Percentiles rank a stretch among this genome's conserved stretches.
These are phyloP conservation scores for Lagopus muta DNA, from an alignment of 2,113 vertebrate species.

Conservation along the genomic window DNA sequence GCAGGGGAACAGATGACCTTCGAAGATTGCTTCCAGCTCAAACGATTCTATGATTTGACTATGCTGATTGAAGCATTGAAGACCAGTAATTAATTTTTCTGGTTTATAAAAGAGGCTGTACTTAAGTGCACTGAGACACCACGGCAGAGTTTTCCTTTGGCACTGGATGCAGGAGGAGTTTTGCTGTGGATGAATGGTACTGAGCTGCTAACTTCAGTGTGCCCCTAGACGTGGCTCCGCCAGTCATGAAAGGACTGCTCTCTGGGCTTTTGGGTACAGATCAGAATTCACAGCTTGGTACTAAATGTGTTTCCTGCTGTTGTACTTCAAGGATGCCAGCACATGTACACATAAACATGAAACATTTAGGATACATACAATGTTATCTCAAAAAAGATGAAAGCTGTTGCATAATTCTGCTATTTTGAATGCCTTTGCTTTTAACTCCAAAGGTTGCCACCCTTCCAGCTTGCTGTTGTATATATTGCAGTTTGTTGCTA, in stretches of 20 bases:
- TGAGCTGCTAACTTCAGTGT: not conserved
- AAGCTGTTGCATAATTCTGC: not conserved
- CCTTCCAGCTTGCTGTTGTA: not conserved
- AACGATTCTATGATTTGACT: not conserved
- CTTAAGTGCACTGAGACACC: not conserved
- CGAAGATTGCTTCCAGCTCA: no score
- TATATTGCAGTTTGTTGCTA: not conserved
- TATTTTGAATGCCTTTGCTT: not conserved
- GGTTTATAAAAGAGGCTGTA: not conserved
- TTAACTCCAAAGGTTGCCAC: not conserved
- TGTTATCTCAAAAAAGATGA: not conserved
- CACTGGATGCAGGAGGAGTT: not conserved
- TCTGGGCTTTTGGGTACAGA: not conserved
- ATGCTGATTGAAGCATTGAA: not conserved
- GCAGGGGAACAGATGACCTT: no score
- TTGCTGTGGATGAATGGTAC: rapidly evolving
- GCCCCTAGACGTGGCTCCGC: not conserved
- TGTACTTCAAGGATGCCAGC: not conserved
- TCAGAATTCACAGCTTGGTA: not conserved
- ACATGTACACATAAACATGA: rapidly evolving
- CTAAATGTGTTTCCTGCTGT: not conserved
- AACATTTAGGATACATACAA: not conserved
- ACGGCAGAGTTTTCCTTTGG: not conserved
- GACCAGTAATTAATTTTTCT: not conserved
- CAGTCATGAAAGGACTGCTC: rapidly evolving